Conservation (phyloP, 2,888 invertebrate genomes). For the Peribatodes rhomboidaria region DNA sequence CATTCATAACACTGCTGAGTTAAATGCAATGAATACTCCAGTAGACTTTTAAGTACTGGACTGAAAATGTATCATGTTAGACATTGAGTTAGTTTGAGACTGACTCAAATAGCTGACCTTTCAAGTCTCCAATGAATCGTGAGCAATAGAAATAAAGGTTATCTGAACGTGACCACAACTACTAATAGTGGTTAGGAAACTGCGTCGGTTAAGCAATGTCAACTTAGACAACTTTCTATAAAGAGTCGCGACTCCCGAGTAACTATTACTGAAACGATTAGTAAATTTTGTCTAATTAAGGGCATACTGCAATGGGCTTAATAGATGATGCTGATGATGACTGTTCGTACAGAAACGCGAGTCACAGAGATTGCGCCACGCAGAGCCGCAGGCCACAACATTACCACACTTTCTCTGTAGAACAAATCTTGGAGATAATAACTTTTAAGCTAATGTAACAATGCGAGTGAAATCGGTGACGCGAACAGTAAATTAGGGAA, state of each 20-base stretch:
- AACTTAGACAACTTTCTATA: slow-evolving; percentile 49
- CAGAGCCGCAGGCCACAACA: slow-evolving; percentile 47
- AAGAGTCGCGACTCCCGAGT: slow-evolving; percentile 25
- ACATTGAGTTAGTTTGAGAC: slow-evolving; percentile 31
- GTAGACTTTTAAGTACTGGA: slow-evolving; percentile 50
- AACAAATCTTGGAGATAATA: slow-evolving; percentile 50
- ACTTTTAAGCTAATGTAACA: slow-evolving; percentile 30
- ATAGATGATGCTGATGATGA: slow-evolving; percentile 32
- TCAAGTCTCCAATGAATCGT: slow-evolving; percentile 38
- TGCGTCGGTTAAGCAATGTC: slow-evolving; percentile 45
- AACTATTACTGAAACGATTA: slow-evolving; percentile 34
- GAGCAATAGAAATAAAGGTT: slow-evolving; percentile 46
- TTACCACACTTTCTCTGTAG: slow-evolving; percentile 65
- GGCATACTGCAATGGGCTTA: slow-evolving; percentile 19
- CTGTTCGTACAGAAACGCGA: slow-evolving; percentile 41
- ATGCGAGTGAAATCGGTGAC: slow-evolving; percentile 30
- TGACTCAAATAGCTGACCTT: slow-evolving; percentile 50
- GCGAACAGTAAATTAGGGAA: slow-evolving; percentile 19
- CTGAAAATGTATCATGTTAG: slow-evolving; percentile 34
- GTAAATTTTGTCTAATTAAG: slow-evolving; percentile 30
- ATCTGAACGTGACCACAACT: slow-evolving; percentile 43
- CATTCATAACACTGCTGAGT: slow-evolving; percentile 64
- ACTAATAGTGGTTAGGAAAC: slow-evolving; percentile 42
- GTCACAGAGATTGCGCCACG: slow-evolving; percentile 59
- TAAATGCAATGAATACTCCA: slow-evolving; percentile 52